Percentiles rank a stretch among this genome's conserved stretches.
Conservation (phyloP, 2,113 vertebrate genomes). For the Stegostoma tigrinum region DNA sequence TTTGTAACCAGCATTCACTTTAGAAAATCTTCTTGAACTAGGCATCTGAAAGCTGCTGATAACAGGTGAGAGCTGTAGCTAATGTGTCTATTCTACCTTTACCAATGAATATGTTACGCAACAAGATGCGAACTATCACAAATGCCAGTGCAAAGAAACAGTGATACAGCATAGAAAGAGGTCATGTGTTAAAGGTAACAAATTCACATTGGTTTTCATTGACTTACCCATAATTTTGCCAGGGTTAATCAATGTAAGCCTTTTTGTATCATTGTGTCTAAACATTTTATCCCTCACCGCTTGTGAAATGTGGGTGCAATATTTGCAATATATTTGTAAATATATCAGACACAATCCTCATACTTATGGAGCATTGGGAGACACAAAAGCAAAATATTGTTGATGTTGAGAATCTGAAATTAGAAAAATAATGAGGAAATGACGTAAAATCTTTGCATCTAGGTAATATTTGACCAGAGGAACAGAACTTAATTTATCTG, state of each 20-base stretch:
- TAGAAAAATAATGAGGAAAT: neutral
- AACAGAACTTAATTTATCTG: neutral
- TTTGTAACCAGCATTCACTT: neutral
- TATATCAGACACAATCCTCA: neutral
- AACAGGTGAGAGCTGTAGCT: neutral
- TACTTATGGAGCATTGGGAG: neutral
- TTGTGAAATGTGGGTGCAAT: neutral
- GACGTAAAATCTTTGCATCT: neutral
- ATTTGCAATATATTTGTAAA: neutral
- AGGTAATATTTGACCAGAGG: neutral
- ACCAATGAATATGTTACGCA: neutral
- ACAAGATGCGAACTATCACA: neutral
- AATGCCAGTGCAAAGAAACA: neutral
- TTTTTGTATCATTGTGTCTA: neutral
- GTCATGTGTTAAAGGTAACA: neutral
- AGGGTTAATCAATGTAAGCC: no score
- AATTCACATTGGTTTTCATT: neutral
- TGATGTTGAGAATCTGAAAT: neutral
- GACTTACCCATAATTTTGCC: neutral
- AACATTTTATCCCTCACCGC: neutral
- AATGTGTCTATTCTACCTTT: neutral
- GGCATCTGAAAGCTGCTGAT: neutral
- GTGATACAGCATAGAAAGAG: neutral
- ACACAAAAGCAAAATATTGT: neutral
- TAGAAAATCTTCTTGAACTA: neutral